Conservation (phyloP, 1,140 invertebrate species). For the Bombus picipes region DNA sequence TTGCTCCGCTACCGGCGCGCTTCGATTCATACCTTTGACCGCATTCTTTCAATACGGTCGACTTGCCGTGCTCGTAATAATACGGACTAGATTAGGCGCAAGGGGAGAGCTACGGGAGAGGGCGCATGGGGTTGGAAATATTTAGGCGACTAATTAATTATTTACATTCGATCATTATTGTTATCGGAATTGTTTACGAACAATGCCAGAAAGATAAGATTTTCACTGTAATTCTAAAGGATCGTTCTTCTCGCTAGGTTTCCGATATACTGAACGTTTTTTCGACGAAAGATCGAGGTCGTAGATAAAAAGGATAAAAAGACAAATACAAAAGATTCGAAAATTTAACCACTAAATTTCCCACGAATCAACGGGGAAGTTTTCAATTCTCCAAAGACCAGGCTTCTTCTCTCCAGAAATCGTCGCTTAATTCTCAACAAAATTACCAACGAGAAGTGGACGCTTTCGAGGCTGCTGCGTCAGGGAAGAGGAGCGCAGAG, state of each 20-base stretch:
- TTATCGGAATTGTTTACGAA: too few species aligned
- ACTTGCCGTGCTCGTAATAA: background rate
- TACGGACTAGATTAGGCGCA: background rate
- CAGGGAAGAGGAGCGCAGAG: background rate
- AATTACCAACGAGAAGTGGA: slow-evolving; percentile 40
- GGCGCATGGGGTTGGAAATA: too few species aligned
- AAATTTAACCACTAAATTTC: too few species aligned
- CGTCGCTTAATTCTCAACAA: slow-evolving; percentile 24
- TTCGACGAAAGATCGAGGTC: too few species aligned
- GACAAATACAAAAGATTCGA: too few species aligned
- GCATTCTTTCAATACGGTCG: background rate
- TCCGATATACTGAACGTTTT: too few species aligned
- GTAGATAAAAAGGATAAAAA: too few species aligned
- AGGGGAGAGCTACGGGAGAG: accelerated
- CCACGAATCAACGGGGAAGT: background rate
- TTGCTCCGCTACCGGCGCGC: background rate
- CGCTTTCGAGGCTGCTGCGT: slow-evolving; percentile 19
- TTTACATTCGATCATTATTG: too few species aligned
- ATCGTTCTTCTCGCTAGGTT: too few species aligned
- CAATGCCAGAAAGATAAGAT: too few species aligned
- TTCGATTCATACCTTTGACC: background rate
- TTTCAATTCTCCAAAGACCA: background rate
- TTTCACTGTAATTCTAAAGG: too few species aligned
- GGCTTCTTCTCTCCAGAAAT: background rate
- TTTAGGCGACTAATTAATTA: too few species aligned